Evolutionary conservation across 2,113 vertebrate genomes (phyloP).

Genomic region (Mionectes macconnelli): DNA sequence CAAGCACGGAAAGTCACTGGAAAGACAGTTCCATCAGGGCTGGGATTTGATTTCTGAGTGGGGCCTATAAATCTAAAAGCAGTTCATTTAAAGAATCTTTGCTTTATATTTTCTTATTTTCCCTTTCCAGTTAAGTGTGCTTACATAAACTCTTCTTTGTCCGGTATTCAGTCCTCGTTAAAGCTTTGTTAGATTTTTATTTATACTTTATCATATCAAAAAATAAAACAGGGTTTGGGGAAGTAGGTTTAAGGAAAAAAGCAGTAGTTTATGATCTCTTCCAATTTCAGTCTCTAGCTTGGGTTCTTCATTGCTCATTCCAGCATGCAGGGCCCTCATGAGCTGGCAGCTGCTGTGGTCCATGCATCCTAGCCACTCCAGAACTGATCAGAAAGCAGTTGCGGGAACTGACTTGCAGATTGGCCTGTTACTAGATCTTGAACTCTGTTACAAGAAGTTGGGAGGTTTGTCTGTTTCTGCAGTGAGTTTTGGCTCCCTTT

Average conservation of each 20-base stretch:
- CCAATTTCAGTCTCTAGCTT: background rate
- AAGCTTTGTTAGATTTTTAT: background rate
- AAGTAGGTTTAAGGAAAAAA: background rate
- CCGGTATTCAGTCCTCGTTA: background rate
- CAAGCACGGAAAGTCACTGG: background rate
- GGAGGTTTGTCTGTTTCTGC: background rate
- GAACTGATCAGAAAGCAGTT: background rate
- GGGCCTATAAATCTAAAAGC: background rate
- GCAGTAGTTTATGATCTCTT: background rate
- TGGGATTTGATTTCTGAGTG: background rate
- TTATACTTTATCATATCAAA: background rate
- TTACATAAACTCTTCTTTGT: background rate
- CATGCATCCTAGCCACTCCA: rapidly evolving
- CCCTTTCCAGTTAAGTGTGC: background rate
- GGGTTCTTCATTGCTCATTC: background rate
- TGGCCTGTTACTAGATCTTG: background rate
- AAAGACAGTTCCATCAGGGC: background rate
- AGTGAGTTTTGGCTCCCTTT: background rate
- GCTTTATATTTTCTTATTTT: background rate
- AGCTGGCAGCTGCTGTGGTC: background rate
- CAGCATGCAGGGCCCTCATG: background rate
- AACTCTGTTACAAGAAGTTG: background rate
- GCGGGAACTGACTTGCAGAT: background rate
- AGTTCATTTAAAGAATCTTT: background rate
- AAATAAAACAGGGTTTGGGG: background rate